These are phyloP conservation scores for Myopa tessellatipennis DNA, from an alignment of 2,888 invertebrate species.

Conservation along the genomic window DNA sequence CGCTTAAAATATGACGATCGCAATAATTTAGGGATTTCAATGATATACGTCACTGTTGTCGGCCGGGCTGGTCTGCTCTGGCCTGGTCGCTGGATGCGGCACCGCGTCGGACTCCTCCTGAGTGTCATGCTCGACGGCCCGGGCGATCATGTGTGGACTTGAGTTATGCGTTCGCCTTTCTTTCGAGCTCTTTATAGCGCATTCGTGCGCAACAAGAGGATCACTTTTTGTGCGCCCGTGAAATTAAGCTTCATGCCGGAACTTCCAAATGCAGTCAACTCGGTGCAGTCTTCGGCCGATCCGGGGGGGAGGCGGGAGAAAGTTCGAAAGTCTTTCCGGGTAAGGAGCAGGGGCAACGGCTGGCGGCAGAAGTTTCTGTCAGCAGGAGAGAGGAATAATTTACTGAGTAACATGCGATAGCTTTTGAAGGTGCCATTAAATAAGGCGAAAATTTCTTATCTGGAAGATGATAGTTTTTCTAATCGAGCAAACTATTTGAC, in stretches of 20 bases:
- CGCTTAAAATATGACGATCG: slow-evolving; percentile 54
- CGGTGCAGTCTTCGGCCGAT: no score
- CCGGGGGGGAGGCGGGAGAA: no score
- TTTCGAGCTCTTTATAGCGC: slow-evolving; percentile 33
- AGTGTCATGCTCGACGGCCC: slow-evolving; percentile 16
- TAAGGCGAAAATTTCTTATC: no score
- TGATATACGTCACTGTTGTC: slow-evolving; percentile 59
- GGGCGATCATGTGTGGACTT: slow-evolving; percentile 9
- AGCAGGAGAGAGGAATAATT: no score
- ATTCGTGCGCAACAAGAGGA: slow-evolving; percentile 56
- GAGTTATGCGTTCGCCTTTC: slow-evolving; percentile 18
- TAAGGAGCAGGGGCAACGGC: no score
- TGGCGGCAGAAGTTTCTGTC: no score
- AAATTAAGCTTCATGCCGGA: not conserved
- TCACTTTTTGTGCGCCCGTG: slow-evolving; percentile 67
- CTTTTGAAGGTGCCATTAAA: no score
- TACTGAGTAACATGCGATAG: no score
- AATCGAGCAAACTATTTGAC: no score
- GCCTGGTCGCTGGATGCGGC: not conserved
- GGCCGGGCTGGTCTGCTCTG: not conserved
- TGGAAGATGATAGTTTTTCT: no score
- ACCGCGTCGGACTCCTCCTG: not conserved
- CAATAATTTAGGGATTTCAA: slow-evolving; percentile 67
- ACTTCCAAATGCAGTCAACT: no score
- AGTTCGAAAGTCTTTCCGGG: no score